These are phyloP conservation scores for Polypterus bichir DNA, from an alignment of 2,113 vertebrate species.

Conservation along the genomic window DNA sequence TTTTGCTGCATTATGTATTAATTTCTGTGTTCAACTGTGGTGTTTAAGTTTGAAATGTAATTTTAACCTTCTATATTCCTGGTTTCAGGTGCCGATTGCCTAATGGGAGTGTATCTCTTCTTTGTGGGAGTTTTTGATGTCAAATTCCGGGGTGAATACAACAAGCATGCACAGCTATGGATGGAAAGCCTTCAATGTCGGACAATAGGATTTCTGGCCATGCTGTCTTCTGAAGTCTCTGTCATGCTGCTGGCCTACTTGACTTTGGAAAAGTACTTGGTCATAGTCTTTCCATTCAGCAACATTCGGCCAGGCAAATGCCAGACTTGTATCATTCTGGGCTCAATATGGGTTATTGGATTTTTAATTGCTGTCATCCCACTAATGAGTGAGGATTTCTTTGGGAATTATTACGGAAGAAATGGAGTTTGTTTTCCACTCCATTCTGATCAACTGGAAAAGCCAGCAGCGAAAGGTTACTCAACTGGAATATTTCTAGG, in stretches of 20 bases:
- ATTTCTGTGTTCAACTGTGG: no score
- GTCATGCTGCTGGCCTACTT: constrained; percentile 67
- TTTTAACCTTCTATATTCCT: neutral
- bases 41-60: no score
- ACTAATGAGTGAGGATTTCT: constrained; percentile 55
- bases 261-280: constrained; percentile 69
- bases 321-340: constrained; percentile 46
- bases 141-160: constrained; percentile 63
- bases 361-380: constrained; percentile 59
- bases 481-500: constrained; percentile 72
- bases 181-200: constrained; percentile 62
- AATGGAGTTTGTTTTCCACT: constrained; percentile 73
- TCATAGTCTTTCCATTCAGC: constrained; percentile 69
- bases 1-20: no score
- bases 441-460: constrained; percentile 64
- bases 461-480: constrained; percentile 54
- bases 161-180: constrained; percentile 62
- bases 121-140: constrained; percentile 63
- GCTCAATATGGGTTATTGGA: constrained; percentile 56
- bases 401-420: constrained; percentile 71
- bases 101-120: constrained; percentile 74
- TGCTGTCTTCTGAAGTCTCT: constrained; percentile 68
- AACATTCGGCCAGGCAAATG: constrained; percentile 51
- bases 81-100: constrained; percentile 61
- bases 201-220: constrained; percentile 59